Evolutionary conservation across 1,140 invertebrate species (phyloP).

Genomic region (Sycophila sp.): DNA sequence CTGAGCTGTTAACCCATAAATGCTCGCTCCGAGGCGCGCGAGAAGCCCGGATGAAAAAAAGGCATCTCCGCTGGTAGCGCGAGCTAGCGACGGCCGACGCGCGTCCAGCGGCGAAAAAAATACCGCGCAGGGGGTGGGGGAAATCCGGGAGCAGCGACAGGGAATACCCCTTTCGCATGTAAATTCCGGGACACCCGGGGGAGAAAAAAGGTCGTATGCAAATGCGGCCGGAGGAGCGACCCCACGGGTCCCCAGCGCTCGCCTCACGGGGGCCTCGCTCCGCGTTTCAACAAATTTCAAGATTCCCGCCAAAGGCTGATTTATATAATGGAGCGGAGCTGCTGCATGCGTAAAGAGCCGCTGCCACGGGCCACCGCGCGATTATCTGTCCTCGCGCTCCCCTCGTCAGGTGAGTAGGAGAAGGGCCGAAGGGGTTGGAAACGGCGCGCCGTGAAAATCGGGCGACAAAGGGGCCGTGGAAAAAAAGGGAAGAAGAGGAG

Average conservation of each 20-base stretch:
- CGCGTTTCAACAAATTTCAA: constrained; percentile 11
- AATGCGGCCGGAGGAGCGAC: constrained; percentile 48
- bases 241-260: not conserved
- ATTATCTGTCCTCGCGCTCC: constrained; percentile 31
- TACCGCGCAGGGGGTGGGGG: constrained; percentile 32
- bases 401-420: not conserved
- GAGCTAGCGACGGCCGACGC: constrained; percentile 1
- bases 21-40: not conserved
- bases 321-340: constrained; percentile 28
- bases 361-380: not conserved
- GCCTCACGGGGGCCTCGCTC: not conserved
- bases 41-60: not conserved
- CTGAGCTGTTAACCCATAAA: constrained; percentile 54
- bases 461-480: not conserved
- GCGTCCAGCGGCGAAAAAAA: too few relatives aligned
- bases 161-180: constrained; percentile 58
- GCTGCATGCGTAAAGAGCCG: not conserved
- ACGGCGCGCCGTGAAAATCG: not conserved
- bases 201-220: constrained; percentile 56
- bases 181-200: constrained; percentile 59
- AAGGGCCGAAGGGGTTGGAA: not conserved
- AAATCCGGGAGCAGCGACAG: constrained; percentile 43
- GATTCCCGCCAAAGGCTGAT: constrained; percentile 39
- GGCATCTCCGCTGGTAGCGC: not conserved
- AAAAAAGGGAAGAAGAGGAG: too few relatives aligned